Evolutionary conservation across 2,113 vertebrate genomes (phyloP).

Genomic region (Eolophus roseicapilla): DNA sequence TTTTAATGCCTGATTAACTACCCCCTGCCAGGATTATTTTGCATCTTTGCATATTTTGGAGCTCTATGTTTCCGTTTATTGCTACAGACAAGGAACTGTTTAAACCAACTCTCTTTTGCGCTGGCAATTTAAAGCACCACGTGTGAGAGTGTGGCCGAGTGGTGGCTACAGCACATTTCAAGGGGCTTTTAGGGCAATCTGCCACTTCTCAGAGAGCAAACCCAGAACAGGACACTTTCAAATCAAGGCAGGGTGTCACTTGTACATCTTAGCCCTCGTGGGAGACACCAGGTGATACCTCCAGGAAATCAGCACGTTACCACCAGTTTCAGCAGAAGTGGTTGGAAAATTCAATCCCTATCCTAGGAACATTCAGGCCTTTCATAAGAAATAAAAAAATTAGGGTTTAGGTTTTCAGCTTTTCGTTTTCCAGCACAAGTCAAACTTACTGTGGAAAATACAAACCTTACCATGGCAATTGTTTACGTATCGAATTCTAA

Average conservation of each 20-base stretch:
- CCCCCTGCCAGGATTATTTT: conserved; percentile 39
- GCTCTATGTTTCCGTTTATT: background rate
- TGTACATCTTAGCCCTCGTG: background rate
- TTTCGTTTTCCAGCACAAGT: background rate
- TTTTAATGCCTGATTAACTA: conserved; percentile 53
- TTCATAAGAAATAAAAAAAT: background rate
- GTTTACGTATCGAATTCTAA: background rate
- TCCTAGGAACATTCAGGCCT: background rate
- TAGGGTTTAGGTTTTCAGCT: background rate
- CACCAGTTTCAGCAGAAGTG: background rate
- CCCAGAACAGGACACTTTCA: background rate
- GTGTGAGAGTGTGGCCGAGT: background rate
- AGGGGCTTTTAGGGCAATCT: background rate
- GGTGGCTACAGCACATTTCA: background rate
- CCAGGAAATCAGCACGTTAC: background rate
- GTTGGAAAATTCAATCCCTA: background rate
- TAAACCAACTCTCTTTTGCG: background rate
- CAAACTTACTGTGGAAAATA: background rate
- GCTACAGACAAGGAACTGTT: background rate
- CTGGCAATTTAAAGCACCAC: background rate
- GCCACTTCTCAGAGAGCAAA: background rate
- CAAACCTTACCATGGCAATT: background rate
- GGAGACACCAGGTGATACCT: background rate
- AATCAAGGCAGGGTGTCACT: background rate
- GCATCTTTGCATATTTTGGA: conserved; percentile 45